Evolutionary conservation across 2,888 invertebrate genomes (phyloP).

Genomic region (Caenorhabditis angaria): DNA sequence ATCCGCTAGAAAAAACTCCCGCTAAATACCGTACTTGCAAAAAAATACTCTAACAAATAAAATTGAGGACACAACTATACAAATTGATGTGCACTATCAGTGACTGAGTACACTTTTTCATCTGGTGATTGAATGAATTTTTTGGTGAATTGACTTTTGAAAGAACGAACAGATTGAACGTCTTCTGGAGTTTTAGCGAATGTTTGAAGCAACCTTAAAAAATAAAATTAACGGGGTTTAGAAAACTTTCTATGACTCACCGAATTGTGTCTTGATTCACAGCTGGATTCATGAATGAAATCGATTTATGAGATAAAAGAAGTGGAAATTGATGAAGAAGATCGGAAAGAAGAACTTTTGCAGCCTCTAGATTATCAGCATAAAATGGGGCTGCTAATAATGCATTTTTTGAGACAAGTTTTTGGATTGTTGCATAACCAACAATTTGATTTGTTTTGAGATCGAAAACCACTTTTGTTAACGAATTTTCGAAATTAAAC

Average conservation of each 20-base stretch:
- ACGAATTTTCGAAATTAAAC: slow-evolving; percentile 30
- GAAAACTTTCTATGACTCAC: slow-evolving; percentile 13
- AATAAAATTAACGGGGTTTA: too few relatives aligned
- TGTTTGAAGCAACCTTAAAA: too few relatives aligned
- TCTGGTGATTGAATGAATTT: slow-evolving; percentile 28
- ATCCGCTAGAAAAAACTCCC: too few relatives aligned
- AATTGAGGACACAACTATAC: too few relatives aligned
- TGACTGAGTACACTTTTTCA: slow-evolving; percentile 31
- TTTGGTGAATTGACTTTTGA: slow-evolving; percentile 43
- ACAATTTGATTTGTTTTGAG: slow-evolving; percentile 22
- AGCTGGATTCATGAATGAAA: slow-evolving; percentile 36
- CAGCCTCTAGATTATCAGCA: slow-evolving; percentile 34
- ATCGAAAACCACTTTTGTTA: slow-evolving; percentile 32
- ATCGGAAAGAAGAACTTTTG: slow-evolving; percentile 23
- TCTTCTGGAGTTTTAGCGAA: not conserved
- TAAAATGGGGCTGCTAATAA: slow-evolving; percentile 39
- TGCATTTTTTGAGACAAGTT: slow-evolving; percentile 22
- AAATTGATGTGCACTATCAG: slow-evolving; percentile 44
- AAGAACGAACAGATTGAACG: slow-evolving; percentile 8
- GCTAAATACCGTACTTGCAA: too few relatives aligned
- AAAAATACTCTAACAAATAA: too few relatives aligned
- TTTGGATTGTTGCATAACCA: slow-evolving; percentile 37
- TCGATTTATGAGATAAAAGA: slow-evolving; percentile 12
- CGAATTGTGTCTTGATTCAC: slow-evolving; percentile 22
- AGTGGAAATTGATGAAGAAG: slow-evolving; percentile 28